Base-by-base conservation (phyloP, 1,140 invertebrate genomes). In the Meloidogyne exigua region DNA sequence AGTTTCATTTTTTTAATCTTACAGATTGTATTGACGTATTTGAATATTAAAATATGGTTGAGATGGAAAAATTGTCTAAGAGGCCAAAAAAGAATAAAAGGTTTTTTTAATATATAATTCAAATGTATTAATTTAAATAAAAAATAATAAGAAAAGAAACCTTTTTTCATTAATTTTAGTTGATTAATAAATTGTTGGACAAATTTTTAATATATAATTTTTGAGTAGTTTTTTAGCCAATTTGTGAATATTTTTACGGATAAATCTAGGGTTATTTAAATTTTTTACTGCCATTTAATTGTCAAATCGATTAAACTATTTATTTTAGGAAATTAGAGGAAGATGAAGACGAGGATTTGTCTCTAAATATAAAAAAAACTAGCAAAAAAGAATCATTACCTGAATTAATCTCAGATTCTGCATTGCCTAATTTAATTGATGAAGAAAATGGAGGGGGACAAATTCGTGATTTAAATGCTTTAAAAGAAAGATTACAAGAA, bases 401-500 rank as follows among this genome's bases (percentile, higher is more conserved):
- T 15, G 42, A 44, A 44, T 44, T 39, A 39, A 9, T 39, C 4
- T 39, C 42, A 57, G 49, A 57, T 57, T 57, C 49, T 57, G 18
- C 13, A n/a, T 57, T 57, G 21, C 18, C 49, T n/a, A 57, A 18
- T n/a, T 57, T 57, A n/a, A n/a, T n/a, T n/a, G 49, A 57, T 7
- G 49, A 44, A 44, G 18, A 1, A 44, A 15, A 57, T 57, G 49
- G 49, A 44, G 42, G 0, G 18, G 49, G 49, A n/a, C 49, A 57
- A 7, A 57, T 57, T 9, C 49, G 49, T 57, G 49, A 57, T 21
- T 57, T 57, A 57, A 57, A 57, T 57, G 9, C 18, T 21, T n/a
- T 97, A 10, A 92, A 95, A 87, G 92, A 94, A 84, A 91, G 95
- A 84, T 96, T 98, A 67, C 92, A 93, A 80, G 95, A 98, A 88